Evolutionary conservation across 2,113 vertebrate genomes (phyloP).

Genomic region (Sander vitreus): DNA sequence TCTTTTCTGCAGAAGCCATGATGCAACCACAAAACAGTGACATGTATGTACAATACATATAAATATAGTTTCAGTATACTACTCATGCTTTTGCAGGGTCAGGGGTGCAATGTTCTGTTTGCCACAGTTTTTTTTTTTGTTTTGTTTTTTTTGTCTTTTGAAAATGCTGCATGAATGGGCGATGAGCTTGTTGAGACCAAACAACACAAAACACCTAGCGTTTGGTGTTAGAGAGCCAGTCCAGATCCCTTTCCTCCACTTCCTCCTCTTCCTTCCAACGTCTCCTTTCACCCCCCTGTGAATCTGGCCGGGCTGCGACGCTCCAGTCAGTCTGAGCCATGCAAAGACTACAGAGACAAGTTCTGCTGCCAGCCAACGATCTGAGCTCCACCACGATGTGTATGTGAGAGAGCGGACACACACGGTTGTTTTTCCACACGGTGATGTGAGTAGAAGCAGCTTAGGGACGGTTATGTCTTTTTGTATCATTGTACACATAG

Average conservation of each 20-base stretch:
- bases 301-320: slow-evolving; percentile 83
- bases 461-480: slow-evolving; percentile 82
- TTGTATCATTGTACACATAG: slow-evolving; percentile 72
- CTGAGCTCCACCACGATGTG: slow-evolving; percentile 69
- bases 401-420: slow-evolving; percentile 67
- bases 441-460: slow-evolving; percentile 87
- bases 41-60: slow-evolving; percentile 80
- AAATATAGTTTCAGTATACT: slow-evolving; percentile 82
- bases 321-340: slow-evolving; percentile 90
- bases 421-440: slow-evolving; percentile 56
- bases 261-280: slow-evolving; percentile 47
- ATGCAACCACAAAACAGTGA: slow-evolving; percentile 83
- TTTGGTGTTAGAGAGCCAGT: slow-evolving; percentile 79
- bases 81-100: slow-evolving; percentile 88
- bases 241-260: slow-evolving; percentile 70
- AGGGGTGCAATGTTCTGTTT: slow-evolving; percentile 67
- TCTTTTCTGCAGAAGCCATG: slow-evolving; percentile 74
- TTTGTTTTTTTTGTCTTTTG: slow-evolving; percentile 82
- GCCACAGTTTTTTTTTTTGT: slow-evolving; percentile 59
- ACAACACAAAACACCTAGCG: slow-evolving; percentile 74
- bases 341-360: slow-evolving; percentile 80
- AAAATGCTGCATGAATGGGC: slow-evolving; percentile 73
- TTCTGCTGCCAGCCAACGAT: slow-evolving; percentile 69
- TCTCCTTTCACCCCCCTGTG: slow-evolving; percentile 59
- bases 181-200: slow-evolving; percentile 77